A percentile compares a stretch with the other conserved stretches of the same genome.
Evolutionary conservation across 2,888 invertebrate genomes (phyloP).

Genomic region (Monochamus alternatus): DNA sequence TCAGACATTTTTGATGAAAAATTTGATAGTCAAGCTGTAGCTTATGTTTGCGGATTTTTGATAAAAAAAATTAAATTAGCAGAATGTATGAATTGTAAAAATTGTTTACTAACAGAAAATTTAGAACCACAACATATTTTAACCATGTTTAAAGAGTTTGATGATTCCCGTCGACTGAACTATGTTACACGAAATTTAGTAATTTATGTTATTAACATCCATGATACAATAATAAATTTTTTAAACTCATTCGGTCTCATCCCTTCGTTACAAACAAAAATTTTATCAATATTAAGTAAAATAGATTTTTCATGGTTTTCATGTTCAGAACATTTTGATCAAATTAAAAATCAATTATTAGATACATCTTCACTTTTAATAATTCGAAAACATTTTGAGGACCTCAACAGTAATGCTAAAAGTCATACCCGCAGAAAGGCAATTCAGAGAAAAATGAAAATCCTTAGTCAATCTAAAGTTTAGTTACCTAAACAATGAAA

Average conservation of each 20-base stretch:
- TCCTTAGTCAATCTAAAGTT: constrained; percentile 1
- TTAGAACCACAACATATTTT: constrained; percentile 23
- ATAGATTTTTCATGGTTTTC: constrained; percentile 22
- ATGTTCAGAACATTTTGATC: constrained; percentile 8
- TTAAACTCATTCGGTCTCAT: constrained; percentile 10
- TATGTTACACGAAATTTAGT: constrained; percentile 13
- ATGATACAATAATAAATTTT: constrained; percentile 1
- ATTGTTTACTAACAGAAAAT: constrained; percentile 7
- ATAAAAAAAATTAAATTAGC: constrained; percentile 19
- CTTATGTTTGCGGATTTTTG: constrained; percentile 21
- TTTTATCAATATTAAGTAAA: constrained; percentile 7
- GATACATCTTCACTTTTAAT: constrained; percentile 1
- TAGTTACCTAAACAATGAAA: not conserved
- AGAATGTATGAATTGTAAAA: constrained; percentile 16
- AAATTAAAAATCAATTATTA: constrained; percentile 15
- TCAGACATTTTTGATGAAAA: not conserved
- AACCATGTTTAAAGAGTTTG: constrained; percentile 17
- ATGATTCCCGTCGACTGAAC: constrained; percentile 2
- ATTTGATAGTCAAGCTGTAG: constrained; percentile 13
- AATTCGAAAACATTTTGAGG: constrained; percentile 15
- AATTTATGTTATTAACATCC: constrained; percentile 4
- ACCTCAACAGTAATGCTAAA: not conserved
- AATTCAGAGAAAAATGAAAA: constrained; percentile 21
- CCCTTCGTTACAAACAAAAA: not conserved
- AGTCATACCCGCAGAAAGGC: constrained; percentile 5